Conservation (phyloP, 37 sponge, comb jelly and placozoan genomes). For the Mnemiopsis leidyi region DNA sequence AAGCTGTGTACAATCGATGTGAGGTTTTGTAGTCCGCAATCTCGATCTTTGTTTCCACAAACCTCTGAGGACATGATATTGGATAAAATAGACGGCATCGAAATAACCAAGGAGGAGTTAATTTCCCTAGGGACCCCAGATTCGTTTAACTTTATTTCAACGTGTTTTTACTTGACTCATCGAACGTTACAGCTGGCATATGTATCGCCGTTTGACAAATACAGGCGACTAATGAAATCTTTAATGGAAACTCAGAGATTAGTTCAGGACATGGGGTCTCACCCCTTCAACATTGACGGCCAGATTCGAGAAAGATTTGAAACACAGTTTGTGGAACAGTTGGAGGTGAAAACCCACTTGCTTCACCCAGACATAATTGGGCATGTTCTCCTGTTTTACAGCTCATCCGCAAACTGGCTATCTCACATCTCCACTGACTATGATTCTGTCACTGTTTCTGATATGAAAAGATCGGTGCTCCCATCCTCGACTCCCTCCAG, state of each 20-base stretch:
- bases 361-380: neutral
- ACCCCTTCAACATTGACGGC: neutral
- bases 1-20: neutral
- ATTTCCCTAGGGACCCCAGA: neutral
- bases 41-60: neutral
- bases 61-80: neutral
- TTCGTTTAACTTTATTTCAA: conserved; percentile 22
- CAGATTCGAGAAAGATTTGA: conserved; percentile 17
- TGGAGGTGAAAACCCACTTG: conserved; percentile 22
- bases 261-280: neutral
- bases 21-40: conserved; percentile 12
- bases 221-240: conserved; percentile 27
- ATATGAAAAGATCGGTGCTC: neutral
- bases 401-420: neutral
- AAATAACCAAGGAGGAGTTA: neutral
- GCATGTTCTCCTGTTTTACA: conserved; percentile 9
- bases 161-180: conserved; percentile 8
- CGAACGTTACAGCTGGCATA: conserved; percentile 2
- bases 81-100: neutral
- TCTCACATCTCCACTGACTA: neutral
- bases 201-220: conserved; percentile 29
- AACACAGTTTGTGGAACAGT: conserved; percentile 26
- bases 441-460: neutral
- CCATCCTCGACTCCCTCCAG: neutral
- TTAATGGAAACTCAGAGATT: conserved; percentile 23